A percentile compares a stretch with the other conserved stretches of the same genome.
phyloP scores from a whole-genome alignment of 2,888 invertebrate genomes.

The Dryadula phaetusa region DNA sequence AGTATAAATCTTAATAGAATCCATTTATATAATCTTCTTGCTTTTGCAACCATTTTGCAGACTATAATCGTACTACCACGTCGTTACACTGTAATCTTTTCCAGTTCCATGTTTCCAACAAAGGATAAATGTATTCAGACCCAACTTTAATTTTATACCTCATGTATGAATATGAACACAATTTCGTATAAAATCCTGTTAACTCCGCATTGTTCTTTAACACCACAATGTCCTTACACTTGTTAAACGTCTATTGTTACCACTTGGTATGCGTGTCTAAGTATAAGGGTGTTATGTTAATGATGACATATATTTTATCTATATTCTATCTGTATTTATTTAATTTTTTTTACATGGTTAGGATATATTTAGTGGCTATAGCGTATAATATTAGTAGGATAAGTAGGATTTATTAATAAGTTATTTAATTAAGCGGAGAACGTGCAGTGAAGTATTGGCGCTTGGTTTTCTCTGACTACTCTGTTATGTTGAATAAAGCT shows the following conservation, averaged over 20 bases:
- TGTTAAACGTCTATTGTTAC: conserved; percentile 43
- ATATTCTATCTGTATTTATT: conserved; percentile 2
- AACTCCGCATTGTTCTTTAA: conserved; percentile 60
- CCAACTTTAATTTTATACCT: conserved; percentile 62
- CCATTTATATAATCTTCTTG: background rate
- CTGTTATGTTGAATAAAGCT: too few species aligned
- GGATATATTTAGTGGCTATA: background rate
- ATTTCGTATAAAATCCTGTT: conserved; percentile 53
- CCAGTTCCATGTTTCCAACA: conserved; percentile 50
- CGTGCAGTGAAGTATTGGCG: too few species aligned
- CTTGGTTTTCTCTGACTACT: too few species aligned
- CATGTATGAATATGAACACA: conserved; percentile 60
- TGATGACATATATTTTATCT: conserved; percentile 20
- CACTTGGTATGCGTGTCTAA: conserved; percentile 14
- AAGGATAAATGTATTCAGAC: conserved; percentile 61
- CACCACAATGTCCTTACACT: conserved; percentile 54
- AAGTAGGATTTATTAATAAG: too few species aligned
- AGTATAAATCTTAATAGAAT: conserved; percentile 1
- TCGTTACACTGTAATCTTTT: conserved; percentile 41
- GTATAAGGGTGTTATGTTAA: conserved; percentile 30
- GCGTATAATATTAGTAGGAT: too few species aligned
- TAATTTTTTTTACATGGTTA: background rate
- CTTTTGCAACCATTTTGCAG: conserved; percentile 30
- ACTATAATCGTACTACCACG: conserved; percentile 36
- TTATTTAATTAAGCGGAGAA: too few species aligned